A percentile compares a stretch with the other conserved stretches of the same genome.
Evolutionary conservation across 53 echinoderm and acorn worm genomes (phyloP).

Genomic region (Mesocentrotus franciscanus): DNA sequence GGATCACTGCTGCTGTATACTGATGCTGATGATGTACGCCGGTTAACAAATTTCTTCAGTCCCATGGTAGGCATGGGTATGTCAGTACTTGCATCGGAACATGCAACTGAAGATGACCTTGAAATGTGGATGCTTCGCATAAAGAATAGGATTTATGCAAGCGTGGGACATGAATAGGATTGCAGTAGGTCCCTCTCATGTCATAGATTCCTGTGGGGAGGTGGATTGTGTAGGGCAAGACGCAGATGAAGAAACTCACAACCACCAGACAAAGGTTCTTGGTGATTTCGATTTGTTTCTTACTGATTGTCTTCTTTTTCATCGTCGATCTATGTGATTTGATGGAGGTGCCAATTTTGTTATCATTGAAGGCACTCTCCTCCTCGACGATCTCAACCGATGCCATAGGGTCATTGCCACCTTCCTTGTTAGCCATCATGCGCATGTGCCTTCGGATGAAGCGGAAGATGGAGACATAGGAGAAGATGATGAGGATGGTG

Average conservation of each 20-base stretch:
- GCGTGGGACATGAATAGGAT: conserved; percentile 51
- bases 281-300: conserved; percentile 65
- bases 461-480: conserved; percentile 57
- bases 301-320: conserved; percentile 42
- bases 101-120: conserved; percentile 64
- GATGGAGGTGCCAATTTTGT: neutral
- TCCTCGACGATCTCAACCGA: conserved; percentile 33
- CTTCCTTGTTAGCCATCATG: conserved; percentile 46
- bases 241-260: conserved; percentile 61
- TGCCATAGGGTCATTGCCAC: neutral
- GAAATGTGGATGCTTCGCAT: conserved; percentile 67
- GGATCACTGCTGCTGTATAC: conserved; percentile 28
- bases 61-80: conserved; percentile 58
- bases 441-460: conserved; percentile 62
- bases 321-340: neutral
- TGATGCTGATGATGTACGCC: neutral
- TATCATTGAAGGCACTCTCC: conserved; percentile 31
- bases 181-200: conserved; percentile 57
- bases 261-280: conserved; percentile 65
- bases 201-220: conserved; percentile 53
- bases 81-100: conserved; percentile 51
- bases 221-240: conserved; percentile 61
- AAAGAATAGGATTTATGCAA: conserved; percentile 69
- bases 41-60: conserved; percentile 31
- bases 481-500: conserved; percentile 64